phyloP scores from a whole-genome alignment of 2,797 vertebrate species.

The Takifugu ocellatus region DNA sequence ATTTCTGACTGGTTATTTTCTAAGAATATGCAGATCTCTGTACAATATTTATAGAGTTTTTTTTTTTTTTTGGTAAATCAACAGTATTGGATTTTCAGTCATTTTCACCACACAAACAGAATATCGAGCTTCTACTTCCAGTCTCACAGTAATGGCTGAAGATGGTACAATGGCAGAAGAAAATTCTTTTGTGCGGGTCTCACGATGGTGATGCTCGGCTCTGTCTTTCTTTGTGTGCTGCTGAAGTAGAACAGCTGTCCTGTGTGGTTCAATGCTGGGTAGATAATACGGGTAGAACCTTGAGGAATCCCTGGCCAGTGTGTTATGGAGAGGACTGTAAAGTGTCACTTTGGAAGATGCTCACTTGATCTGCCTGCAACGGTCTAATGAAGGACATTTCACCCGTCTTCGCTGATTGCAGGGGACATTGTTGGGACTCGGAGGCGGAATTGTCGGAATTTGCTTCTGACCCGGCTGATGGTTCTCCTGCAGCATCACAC shows the following conservation, averaged over 20 bases:
- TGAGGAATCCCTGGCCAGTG: conserved; percentile 17
- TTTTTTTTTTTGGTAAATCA: too few relatives aligned
- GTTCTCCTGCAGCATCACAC: conserved; percentile 22
- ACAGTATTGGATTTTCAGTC: too few relatives aligned
- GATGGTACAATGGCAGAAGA: not conserved
- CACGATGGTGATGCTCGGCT: not conserved
- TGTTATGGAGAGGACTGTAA: conserved; percentile 3
- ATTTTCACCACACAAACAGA: too few relatives aligned
- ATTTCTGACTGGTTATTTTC: too few relatives aligned
- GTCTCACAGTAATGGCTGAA: not conserved
- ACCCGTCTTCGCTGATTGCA: not conserved
- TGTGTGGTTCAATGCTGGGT: not conserved
- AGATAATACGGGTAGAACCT: conserved; percentile 10
- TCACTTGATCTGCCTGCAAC: conserved; percentile 8
- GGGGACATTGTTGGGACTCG: too few relatives aligned
- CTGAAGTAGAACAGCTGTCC: conserved; percentile 10
- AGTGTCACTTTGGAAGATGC: conserved; percentile 14
- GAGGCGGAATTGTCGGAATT: not conserved
- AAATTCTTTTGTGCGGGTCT: not conserved
- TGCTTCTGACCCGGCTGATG: too few relatives aligned
- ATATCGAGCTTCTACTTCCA: too few relatives aligned
- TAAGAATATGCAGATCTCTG: too few relatives aligned
- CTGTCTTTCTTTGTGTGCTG: not conserved
- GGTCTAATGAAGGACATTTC: conserved; percentile 14
- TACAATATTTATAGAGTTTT: too few relatives aligned